Evolutionary conservation across 2,888 invertebrate species (phyloP), one percentile per base, ranked within the genome.

Genomic region (Conops quadrifasciatus): DNA sequence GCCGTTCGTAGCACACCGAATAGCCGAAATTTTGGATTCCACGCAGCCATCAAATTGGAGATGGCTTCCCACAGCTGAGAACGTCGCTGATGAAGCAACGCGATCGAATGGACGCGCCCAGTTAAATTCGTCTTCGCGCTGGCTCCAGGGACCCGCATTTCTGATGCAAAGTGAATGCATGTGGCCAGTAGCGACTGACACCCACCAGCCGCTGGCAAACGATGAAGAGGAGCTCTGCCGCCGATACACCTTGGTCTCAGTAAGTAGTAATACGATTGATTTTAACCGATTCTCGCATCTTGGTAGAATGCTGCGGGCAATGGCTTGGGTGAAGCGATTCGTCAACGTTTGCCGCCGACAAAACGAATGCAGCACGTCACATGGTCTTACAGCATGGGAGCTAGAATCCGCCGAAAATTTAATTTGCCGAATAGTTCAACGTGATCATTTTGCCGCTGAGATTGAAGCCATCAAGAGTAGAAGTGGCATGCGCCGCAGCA

Each of bases 1-100:
- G 28, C 63, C 63, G 1, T 63, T 63, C 16, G 63, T 47, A 15
- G 63, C 63, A 15, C 63, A 63, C 26, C 15, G 63, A 1, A 13
- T 49, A 4, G 49, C 3, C 16, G 49, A 49, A 4, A 49, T 49
- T 49, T 16, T 16, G 13, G 49, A 49, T 4, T 4, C 4, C 9
- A 9, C 15, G 5, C 16, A 49, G 3, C 16, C n/a, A 16, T 16
- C 49, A 16, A 4, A 49, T 4, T 49, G 49, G 49, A 1, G 5
- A 11, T 49, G 13, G 15, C 4, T 16, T 15, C 49, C 49, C 4
- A n/a, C 49, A 16, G 9, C 4, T 4, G 4, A 2, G 9, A 49
- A 49, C 16, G n/a, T 49, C 15, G 49, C 49, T 1, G 49, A 49
- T 13, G 16, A 4, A 13, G 49, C 49, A 4, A 49, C 49, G 15